Conservation (phyloP, 2,888 invertebrate genomes). For the Cheilosia impressa region DNA sequence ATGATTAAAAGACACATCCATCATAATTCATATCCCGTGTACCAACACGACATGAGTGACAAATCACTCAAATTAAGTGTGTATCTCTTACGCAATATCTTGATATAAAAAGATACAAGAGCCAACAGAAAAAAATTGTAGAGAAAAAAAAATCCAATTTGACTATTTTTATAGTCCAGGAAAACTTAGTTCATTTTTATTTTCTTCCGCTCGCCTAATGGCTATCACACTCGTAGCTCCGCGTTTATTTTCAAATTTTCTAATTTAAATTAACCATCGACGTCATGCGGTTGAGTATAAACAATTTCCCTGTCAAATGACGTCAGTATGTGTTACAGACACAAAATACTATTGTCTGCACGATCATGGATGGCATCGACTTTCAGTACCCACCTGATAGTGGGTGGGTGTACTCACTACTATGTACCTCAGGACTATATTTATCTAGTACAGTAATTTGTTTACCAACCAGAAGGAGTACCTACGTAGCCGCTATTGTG, state of each 20-base stretch:
- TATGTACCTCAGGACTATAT: slow-evolving; percentile 41
- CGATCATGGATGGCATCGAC: slow-evolving; percentile 19
- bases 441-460: slow-evolving; percentile 47
- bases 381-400: slow-evolving; percentile 16
- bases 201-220: slow-evolving; percentile 6
- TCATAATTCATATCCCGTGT: slow-evolving; percentile 22
- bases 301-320: slow-evolving; percentile 26
- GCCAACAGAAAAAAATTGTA: background rate
- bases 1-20: slow-evolving; percentile 30
- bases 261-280: slow-evolving; percentile 17
- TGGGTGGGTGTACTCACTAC: background rate
- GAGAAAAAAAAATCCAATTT: background rate
- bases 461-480: slow-evolving; percentile 15
- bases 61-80: slow-evolving; percentile 50
- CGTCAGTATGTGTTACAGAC: slow-evolving; percentile 10
- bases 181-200: slow-evolving; percentile 50
- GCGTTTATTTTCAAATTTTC: slow-evolving; percentile 8
- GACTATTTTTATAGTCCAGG: slow-evolving; percentile 36
- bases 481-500: background rate
- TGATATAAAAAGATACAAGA: slow-evolving; percentile 12
- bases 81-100: background rate
- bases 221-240: background rate
- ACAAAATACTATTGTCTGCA: slow-evolving; percentile 6
- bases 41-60: slow-evolving; percentile 37
- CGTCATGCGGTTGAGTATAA: slow-evolving; percentile 20